phyloP scores from a whole-genome alignment of 1,140 invertebrate genomes.

The Lasioglossum albipes region DNA sequence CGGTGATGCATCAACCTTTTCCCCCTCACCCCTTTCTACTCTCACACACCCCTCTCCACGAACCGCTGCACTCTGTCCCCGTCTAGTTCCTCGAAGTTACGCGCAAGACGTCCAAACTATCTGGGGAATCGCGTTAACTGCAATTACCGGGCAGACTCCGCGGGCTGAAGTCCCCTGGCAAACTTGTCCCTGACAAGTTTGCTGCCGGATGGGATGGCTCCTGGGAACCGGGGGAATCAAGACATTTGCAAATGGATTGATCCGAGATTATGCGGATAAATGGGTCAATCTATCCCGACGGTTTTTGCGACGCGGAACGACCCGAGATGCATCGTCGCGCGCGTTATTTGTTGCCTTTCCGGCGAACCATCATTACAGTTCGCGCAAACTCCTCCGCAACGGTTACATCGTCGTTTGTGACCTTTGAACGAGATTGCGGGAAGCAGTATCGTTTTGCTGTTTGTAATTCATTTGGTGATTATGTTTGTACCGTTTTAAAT shows the following conservation, averaged over 20 bases:
- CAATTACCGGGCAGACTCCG: constrained; percentile 47
- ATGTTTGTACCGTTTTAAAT: no score
- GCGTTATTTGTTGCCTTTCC: no score
- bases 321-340: no score
- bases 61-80: background rate
- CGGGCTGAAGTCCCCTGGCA: constrained; percentile 27
- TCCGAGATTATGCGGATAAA: background rate
- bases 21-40: no score
- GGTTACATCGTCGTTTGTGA: no score
- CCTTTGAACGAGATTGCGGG: no score
- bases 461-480: no score
- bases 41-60: background rate
- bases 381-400: no score
- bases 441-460: no score
- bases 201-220: constrained; percentile 12
- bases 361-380: no score
- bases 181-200: constrained; percentile 32
- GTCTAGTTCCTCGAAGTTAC: constrained; percentile 39
- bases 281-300: background rate
- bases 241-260: constrained; percentile 23
- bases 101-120: constrained; percentile 47
- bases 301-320: no score
- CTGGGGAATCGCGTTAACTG: constrained; percentile 49
- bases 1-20: no score
- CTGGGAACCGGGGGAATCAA: background rate